Evolutionary conservation across 2,888 invertebrate genomes (phyloP), one percentile per base, ranked within the genome.

Genomic region (Myopa testacea): DNA sequence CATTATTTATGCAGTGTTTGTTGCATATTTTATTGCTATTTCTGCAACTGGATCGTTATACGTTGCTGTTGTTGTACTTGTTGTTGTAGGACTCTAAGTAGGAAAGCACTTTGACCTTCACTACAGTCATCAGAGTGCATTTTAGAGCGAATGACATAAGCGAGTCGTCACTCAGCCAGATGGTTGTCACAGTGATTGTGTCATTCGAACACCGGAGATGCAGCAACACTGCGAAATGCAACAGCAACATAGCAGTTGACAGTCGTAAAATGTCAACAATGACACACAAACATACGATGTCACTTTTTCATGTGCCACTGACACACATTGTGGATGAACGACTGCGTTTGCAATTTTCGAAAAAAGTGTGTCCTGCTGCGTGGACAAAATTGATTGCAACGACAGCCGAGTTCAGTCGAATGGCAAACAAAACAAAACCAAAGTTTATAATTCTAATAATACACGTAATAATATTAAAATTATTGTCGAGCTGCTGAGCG

Each of bases 21-120:
- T 67, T 45, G 45, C 45, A 8, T 45, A 3, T 75, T 67, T 75
- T 65, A 7, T 78, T 65, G 34, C 65, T 74, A 68, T 78, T 58
- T 60, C 52, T 75, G 14, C 45, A 62, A 38, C 65, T 38, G 38
- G 26, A 37, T 78, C 76, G 79, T 68, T 37, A 8, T 8, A 52
- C 60, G 63, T 69, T 69, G 10, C 60, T 58, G 38, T 75, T 38
- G 67, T 67, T 75, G 75, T 65, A 37, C 12, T 45, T 65, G 52
- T 52, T 75, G 26, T 40, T 67, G 37, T 58, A 38, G 52, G 26
- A 45, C 72, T 77, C 75, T 77, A 81, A 81, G 75, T 79, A 79
- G 79, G 75, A 79, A 84, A 84, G 84, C 82, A 83, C 83, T 84
- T 87, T 87, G 87, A 88, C 87, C 87, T 87, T 87, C 85, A 86